Base-by-base conservation (phyloP, 2,113 vertebrate species). In the Semicossyphus pulcher region DNA sequence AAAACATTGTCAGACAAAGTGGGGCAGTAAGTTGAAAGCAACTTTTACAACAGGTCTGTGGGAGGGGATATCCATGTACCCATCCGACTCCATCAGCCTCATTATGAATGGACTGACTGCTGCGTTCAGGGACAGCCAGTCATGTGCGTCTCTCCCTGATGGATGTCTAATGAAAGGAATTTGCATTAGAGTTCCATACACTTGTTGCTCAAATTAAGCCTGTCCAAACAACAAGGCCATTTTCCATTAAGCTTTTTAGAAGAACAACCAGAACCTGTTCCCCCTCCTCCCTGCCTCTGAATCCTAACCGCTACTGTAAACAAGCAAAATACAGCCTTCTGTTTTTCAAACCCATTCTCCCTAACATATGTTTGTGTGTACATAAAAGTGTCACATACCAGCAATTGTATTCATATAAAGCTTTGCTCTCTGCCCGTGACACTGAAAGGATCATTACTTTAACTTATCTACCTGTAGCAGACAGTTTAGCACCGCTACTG, bases 221-320 rank as follows among this genome's bases (percentile, higher is more conserved):
- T 72, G 67, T 44, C 20, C 56, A 76, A 76, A 85, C 68, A 83
- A 77, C 26, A 47, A 20, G 11, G 44, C 12, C 34, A 52, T 58
- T 84, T 78, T 53, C 57, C 48, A 74, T 64, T 44, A 58, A 39
- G 64, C 60, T 45, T 77, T 80, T 60, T 20, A 49, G 53, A 76
- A 20, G 45, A 45, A 65, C 29, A 49, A 23, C 21, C 10, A 73
- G 6, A 47, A 51, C 3, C 45, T 0, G 10, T 20, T 66, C 20
- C 32, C 15, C 34, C 41, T 4, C 26, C 4, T 12, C 48, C 8
- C 4, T 12, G 48, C 8, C 29, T 12, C 47, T 45, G 14, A 41
- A 42, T 65, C 41, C 10, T 10, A 3, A 15, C 32, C 1, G 6
- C 45, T 21, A 32, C 39, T 60, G 11, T 44, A 41, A 16, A 54